Base-by-base conservation (phyloP, 2,113 vertebrate species). In the Mugil cephalus region DNA sequence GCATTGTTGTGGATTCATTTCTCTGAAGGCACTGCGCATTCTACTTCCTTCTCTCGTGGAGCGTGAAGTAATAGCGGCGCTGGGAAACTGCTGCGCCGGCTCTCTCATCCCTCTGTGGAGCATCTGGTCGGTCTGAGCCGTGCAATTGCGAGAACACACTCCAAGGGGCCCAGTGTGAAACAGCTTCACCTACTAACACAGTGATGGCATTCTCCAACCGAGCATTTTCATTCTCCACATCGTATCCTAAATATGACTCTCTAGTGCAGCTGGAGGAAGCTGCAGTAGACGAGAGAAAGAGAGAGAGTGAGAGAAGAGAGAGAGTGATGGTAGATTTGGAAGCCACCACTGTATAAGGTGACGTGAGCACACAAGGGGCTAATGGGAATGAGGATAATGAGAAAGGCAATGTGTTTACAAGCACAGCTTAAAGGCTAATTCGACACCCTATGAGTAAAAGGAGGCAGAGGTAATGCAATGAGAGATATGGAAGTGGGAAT, bases 351-450 rank as follows among this genome's bases (percentile, higher is more conserved):
- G 67, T 4, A 46, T 48, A 60, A 73, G 69, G 71, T 64, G 70
- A 67, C 10, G 47, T 4, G 9, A 67, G 54, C 52, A 79, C 83
- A 76, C 47, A 14, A 1, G 0, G 62, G 56, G 73, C 63, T 86
- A 70, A 51, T 58, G 36, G 74, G 79, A 77, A 64, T n/a, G 34
- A 42, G 71, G 52, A 42, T 43, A 4, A 10, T 61, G 79, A 67
- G 35, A 61, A 64, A 67, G 73, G n/a, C n/a, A n/a, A n/a, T n/a
- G n/a, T n/a, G n/a, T n/a, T n/a, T n/a, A n/a, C n/a, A n/a, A n/a
- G n/a, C n/a, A n/a, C n/a, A n/a, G n/a, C n/a, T n/a, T 59, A 75
- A 55, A 85, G 80, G 76, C 75, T 89, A 86, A 91, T 88, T 86
- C 75, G 62, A 55, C 1, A 4, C 70, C 58, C 47, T n/a, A n/a